These are phyloP conservation scores for Boloria selene DNA, from an alignment of 2,888 invertebrate genomes.

Conservation along the genomic window DNA sequence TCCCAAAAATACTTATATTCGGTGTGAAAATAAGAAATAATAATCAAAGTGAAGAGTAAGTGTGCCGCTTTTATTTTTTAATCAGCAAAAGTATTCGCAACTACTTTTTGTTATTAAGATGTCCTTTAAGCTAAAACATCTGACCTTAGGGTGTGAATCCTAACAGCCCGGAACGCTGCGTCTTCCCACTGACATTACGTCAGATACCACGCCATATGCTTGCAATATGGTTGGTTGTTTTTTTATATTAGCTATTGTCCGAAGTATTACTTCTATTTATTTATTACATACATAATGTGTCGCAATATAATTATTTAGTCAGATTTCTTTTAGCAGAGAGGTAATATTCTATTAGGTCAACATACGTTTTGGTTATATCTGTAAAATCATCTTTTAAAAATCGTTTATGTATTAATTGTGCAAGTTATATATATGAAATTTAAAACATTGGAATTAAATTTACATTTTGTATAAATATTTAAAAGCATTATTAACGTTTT, in stretches of 20 bases:
- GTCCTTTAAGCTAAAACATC: slow-evolving; percentile 17
- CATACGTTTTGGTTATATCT: too few relatives aligned
- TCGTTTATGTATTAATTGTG: too few relatives aligned
- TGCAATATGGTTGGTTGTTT: slow-evolving; percentile 17
- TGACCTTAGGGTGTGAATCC: slow-evolving; percentile 26
- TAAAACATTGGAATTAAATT: too few relatives aligned
- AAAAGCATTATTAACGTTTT: too few relatives aligned
- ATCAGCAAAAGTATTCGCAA: background rate
- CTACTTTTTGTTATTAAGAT: slow-evolving; percentile 5
- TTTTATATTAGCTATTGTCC: slow-evolving; percentile 2
- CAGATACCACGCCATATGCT: slow-evolving; percentile 13
- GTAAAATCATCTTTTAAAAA: too few relatives aligned
- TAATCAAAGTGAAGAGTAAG: background rate
- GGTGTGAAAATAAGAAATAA: background rate
- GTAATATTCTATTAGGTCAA: too few relatives aligned
- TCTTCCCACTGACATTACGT: slow-evolving; percentile 32
- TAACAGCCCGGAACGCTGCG: slow-evolving; percentile 30
- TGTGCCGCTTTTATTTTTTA: background rate
- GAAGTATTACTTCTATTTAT: background rate
- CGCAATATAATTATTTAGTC: too few relatives aligned
- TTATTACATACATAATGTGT: background rate
- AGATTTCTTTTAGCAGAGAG: too few relatives aligned
- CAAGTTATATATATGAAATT: too few relatives aligned
- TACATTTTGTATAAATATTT: too few relatives aligned
- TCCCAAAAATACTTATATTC: too few relatives aligned